Base-by-base conservation (phyloP, 2,797 vertebrate genomes). In the Acanthiza pusilla region DNA sequence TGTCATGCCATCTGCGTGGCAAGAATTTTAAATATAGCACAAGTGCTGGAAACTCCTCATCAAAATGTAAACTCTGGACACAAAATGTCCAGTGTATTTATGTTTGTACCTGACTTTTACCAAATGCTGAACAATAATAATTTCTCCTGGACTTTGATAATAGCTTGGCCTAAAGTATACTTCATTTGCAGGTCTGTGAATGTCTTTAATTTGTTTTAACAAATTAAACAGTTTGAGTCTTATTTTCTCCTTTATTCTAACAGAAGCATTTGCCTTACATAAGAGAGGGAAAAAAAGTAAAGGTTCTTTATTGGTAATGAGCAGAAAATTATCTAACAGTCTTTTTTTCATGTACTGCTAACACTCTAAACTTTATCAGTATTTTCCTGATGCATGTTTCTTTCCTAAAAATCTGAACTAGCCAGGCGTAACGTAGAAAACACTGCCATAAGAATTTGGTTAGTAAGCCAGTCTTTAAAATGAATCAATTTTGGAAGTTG, bases 271-370 rank as follows among this genome's bases (percentile, higher is more conserved):
- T 93, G 13, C 14, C 20, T 65, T 55, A 57, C 6, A 48, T 63
- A 34, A 40, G 38, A 45, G 1, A 2, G 20, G 0, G 6, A 0
- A 10, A n/a, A 26, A 17, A 58, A 50, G 13, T 30, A 63, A n/a
- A 29, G 20, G 15, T 72, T 25, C 8, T 61, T 71, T n/a, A 47
- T 38, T 51, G 34, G 13, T 40, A 73, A 62, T 10, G 16, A 93
- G 36, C 27, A 74, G 70, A 68, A 91, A 80, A 80, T 40, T 20
- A 17, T 7, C 0, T 58, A 25, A 36, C 17, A 29, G 34, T 50
- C 13, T 26, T 43, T 57, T 40, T 63, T 75, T 73, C 30, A 9
- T 51, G n/a, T 53, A 27, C 40, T 89, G 70, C 21, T 91, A 38
- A 22, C 6, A 18, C 26, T 89, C 14, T 58, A 11, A 45, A 25